Percentiles rank a stretch among this genome's conserved stretches.
Conservation (phyloP, 2,888 invertebrate species). For the Tinea pellionella region DNA sequence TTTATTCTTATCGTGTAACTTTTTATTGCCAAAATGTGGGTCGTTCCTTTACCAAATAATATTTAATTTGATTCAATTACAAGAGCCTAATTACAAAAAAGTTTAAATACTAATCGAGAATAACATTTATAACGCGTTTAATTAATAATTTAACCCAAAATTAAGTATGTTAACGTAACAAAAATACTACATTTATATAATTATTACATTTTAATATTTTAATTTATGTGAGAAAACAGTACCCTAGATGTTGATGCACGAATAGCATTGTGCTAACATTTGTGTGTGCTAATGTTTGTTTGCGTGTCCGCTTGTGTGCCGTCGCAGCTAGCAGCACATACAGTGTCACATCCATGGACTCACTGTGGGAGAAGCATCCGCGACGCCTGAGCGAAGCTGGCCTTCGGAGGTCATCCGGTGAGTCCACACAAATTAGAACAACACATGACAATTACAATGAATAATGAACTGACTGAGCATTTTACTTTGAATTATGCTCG, state of each 20-base stretch:
- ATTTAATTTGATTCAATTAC: background rate
- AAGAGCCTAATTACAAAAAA: background rate
- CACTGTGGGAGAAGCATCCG: slow-evolving; percentile 78
- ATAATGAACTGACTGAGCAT: background rate
- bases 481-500: background rate
- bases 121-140: too few relatives aligned
- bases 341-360: slow-evolving; percentile 76
- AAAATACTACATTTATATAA: background rate
- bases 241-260: slow-evolving; percentile 8
- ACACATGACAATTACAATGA: background rate
- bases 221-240: slow-evolving; percentile 9
- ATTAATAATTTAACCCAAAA: too few relatives aligned
- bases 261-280: slow-evolving; percentile 52
- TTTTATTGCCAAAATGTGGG: background rate
- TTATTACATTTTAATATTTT: background rate
- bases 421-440: slow-evolving; percentile 26
- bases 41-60: background rate
- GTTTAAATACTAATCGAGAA: background rate
- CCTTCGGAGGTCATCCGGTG: slow-evolving; percentile 81
- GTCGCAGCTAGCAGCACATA: slow-evolving; percentile 66
- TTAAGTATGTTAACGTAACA: too few relatives aligned
- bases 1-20: background rate
- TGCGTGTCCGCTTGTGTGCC: slow-evolving; percentile 55
- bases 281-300: slow-evolving; percentile 31
- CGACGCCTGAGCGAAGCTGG: slow-evolving; percentile 82